Evolutionary conservation across 1,140 invertebrate genomes (phyloP), one percentile per base, ranked within the genome.

Genomic region (Caerostris extrusa): DNA sequence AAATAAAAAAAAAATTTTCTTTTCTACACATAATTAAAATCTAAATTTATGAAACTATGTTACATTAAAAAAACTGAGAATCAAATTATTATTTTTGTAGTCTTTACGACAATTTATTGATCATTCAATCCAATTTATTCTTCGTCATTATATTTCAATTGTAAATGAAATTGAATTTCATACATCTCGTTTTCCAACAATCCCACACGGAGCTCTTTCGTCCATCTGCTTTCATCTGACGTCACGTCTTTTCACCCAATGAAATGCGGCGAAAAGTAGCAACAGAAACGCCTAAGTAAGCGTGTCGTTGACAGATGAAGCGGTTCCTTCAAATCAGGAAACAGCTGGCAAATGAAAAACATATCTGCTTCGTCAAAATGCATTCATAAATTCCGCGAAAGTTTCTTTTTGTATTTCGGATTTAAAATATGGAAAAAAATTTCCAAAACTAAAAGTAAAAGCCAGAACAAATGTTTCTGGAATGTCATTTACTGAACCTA

Each of bases 311-410:
- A 61, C 90, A 91, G 77, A 91, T 82, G 69, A 82, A 91, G 90
- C 90, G 90, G 90, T 91, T 82, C 90, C 90, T 91, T 91, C 90
- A 53, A 91, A 91, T 91, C 90, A 91, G 90, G 90, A 91, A 91
- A 82, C 90, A 91, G 90, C 69, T 91, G 90, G 71, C 17, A 82
- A 61, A 91, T 91, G 90, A 82, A 91, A 91, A 91, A 81, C 71
- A 82, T 82, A 91, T 91, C 55, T 91, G 50, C 71, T 19, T 53
- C 90, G 53, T 17, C 86, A n/a, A 53, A 60, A 57, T 10, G 64
- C 50, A 90, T 91, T 91, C 90, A 91, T 91, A 91, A 91, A 83
- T 91, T 58, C 90, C 19, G 10, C 87, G 87, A 55, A 90, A 90
- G 34, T 77, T 77, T 50, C 34, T 50, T 19, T 77, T 77, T 77